Percentiles rank a stretch among this genome's conserved stretches.
These are phyloP conservation scores for Alca torda DNA, from an alignment of 2,797 vertebrate genomes.

Conservation along the genomic window DNA sequence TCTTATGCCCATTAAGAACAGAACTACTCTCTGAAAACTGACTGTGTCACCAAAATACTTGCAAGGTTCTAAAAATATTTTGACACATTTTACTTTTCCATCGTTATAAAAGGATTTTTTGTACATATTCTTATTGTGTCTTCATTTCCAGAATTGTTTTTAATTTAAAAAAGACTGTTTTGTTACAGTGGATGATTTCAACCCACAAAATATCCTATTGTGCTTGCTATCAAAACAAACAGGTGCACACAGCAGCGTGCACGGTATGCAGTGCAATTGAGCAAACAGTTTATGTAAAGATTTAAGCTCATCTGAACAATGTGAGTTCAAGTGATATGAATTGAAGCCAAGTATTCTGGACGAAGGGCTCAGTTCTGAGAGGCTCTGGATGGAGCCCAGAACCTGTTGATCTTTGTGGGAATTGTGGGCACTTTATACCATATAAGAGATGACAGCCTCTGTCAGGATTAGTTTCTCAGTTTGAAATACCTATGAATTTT, in stretches of 20 bases:
- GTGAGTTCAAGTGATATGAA: slow-evolving; percentile 58
- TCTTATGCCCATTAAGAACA: slow-evolving; percentile 21
- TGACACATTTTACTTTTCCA: slow-evolving; percentile 54
- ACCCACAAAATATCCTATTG: slow-evolving; percentile 69
- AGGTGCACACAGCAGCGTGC: slow-evolving; percentile 67
- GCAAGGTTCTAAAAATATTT: slow-evolving; percentile 60
- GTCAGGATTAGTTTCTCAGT: not conserved
- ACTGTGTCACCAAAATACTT: slow-evolving; percentile 55
- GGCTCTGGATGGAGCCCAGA: slow-evolving; percentile 23
- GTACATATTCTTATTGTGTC: slow-evolving; percentile 31
- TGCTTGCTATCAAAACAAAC: slow-evolving; percentile 75
- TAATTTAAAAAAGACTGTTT: slow-evolving; percentile 67
- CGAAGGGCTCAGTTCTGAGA: slow-evolving; percentile 18
- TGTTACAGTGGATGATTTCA: slow-evolving; percentile 65
- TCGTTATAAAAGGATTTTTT: not conserved
- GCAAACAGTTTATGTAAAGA: slow-evolving; percentile 31
- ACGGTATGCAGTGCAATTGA: slow-evolving; percentile 48
- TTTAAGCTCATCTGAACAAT: slow-evolving; percentile 49
- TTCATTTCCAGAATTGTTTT: slow-evolving; percentile 63
- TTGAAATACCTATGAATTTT: not conserved
- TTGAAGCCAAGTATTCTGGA: slow-evolving; percentile 43
- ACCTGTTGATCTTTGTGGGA: slow-evolving; percentile 41
- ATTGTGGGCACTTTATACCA: not conserved
- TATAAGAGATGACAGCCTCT: not conserved
- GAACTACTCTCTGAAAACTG: slow-evolving; percentile 23